A percentile compares a stretch with the other conserved stretches of the same genome.
Conservation (phyloP, 2,888 invertebrate genomes). For the Limnephilus marmoratus region DNA sequence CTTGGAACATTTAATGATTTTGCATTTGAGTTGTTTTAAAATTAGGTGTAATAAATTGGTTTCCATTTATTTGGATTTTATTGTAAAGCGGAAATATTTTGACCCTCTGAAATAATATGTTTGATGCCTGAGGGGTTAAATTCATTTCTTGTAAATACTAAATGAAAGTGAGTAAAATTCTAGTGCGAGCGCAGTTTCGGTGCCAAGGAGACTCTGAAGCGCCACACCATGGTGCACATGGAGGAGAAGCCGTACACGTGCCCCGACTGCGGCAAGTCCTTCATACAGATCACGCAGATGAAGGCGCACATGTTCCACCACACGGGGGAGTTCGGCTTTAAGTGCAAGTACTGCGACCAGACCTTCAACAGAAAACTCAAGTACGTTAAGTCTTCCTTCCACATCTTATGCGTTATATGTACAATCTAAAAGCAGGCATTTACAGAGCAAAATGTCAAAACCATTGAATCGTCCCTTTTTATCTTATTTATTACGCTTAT, state of each 20-base stretch:
- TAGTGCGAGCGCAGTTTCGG: conserved; percentile 88
- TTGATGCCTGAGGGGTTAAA: too few species aligned
- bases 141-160: not conserved
- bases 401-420: too few species aligned
- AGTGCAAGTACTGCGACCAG: conserved; percentile 79
- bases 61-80: too few species aligned
- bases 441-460: too few species aligned
- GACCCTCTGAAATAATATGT: too few species aligned
- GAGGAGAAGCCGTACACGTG: conserved; percentile 81
- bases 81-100: too few species aligned
- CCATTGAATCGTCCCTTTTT: too few species aligned
- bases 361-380: conserved; percentile 75
- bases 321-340: conserved; percentile 82
- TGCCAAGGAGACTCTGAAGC: conserved; percentile 89
- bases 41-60: too few species aligned
- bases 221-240: conserved; percentile 84
- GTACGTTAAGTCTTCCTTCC: conserved; percentile 66
- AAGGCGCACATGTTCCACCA: conserved; percentile 88
- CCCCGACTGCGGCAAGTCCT: conserved; percentile 84
- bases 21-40: too few species aligned
- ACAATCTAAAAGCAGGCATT: too few species aligned
- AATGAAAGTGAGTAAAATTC: not conserved
- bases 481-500: too few species aligned
- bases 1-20: too few species aligned
- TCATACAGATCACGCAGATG: conserved; percentile 89